Evolutionary conservation across 2,797 vertebrate genomes (phyloP).

Genomic region (Lagorchestes hirsutus): DNA sequence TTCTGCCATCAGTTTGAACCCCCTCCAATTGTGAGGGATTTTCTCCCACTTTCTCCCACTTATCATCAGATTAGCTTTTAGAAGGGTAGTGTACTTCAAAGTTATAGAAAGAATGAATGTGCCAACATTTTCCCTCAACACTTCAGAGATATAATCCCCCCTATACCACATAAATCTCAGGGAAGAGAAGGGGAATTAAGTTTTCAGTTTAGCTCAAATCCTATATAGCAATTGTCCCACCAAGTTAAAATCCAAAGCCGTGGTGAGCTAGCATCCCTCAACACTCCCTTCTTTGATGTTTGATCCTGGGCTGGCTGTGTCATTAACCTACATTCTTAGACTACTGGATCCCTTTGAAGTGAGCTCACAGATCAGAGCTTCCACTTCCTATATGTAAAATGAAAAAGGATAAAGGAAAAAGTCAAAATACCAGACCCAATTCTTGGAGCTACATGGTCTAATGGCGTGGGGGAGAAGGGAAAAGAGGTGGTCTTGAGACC

Average conservation of each 20-base stretch:
- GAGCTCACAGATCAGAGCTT: background rate
- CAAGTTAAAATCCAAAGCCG: background rate
- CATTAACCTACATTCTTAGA: background rate
- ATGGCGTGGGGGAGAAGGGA: background rate
- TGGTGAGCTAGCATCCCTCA: background rate
- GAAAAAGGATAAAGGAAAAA: background rate
- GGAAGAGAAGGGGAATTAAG: background rate
- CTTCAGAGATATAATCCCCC: background rate
- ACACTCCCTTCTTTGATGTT: background rate
- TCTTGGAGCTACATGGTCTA: too few relatives aligned
- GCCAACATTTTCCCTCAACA: background rate
- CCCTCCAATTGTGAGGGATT: background rate
- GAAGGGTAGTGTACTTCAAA: background rate
- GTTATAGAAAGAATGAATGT: background rate
- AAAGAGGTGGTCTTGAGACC: background rate
- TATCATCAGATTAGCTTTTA: background rate
- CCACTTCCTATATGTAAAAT: background rate
- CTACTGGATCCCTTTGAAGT: background rate
- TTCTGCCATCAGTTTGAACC: background rate
- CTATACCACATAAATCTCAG: background rate
- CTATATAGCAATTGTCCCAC: background rate
- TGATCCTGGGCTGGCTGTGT: background rate
- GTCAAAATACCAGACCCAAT: background rate
- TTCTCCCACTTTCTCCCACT: background rate
- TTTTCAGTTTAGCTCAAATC: background rate